A percentile compares a stretch with the other conserved stretches of the same genome.
Conservation (phyloP, 2,113 vertebrate genomes). For the Oncorhynchus nerka region DNA sequence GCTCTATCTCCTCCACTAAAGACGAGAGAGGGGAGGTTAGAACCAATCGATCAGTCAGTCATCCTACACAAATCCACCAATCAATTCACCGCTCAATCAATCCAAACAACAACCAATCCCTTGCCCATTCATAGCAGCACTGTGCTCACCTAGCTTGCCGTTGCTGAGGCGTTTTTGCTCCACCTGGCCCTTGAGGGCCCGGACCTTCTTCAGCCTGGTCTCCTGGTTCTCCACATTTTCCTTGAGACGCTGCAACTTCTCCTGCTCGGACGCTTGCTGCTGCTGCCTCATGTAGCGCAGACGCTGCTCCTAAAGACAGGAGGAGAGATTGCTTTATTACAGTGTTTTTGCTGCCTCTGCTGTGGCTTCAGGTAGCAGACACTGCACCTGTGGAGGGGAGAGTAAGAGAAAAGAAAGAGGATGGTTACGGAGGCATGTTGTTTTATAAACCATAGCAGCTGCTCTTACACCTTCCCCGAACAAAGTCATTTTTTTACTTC, state of each 20-base stretch:
- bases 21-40: background rate
- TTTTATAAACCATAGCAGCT: too few relatives aligned
- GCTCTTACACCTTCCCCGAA: too few relatives aligned
- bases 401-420: background rate
- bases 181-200: slow-evolving; percentile 91
- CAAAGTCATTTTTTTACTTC: too few relatives aligned
- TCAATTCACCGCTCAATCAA: background rate
- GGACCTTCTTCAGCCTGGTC: slow-evolving; percentile 90
- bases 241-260: slow-evolving; percentile 86
- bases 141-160: slow-evolving; percentile 85
- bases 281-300: slow-evolving; percentile 86
- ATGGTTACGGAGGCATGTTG: background rate
- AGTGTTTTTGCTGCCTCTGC: background rate
- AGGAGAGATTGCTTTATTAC: background rate
- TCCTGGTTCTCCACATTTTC: slow-evolving; percentile 95
- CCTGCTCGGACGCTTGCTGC: slow-evolving; percentile 89
- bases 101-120: background rate
- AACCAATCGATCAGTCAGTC: background rate
- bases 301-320: slow-evolving; percentile 84
- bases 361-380: background rate
- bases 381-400: background rate
- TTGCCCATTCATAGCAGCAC: background rate
- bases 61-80: background rate
- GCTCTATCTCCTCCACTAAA: slow-evolving; percentile 95
- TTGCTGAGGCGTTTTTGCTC: slow-evolving; percentile 97